A percentile compares a stretch with the other conserved stretches of the same genome.
Evolutionary conservation across 2,888 invertebrate genomes (phyloP).

Genomic region (Spilarctia lutea): DNA sequence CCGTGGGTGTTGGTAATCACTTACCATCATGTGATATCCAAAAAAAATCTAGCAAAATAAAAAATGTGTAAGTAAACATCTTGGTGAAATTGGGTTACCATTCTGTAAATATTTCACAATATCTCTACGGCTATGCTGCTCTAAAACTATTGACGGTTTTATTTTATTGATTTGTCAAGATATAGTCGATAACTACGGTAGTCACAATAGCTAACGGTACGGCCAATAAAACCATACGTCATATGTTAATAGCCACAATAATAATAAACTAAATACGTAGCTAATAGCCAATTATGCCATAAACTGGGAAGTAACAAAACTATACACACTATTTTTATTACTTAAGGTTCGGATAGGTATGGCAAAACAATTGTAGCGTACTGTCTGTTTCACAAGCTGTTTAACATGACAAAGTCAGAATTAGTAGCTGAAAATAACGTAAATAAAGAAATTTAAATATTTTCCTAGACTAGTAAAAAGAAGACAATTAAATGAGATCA

Average conservation of each 20-base stretch:
- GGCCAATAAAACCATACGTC: conserved; percentile 36
- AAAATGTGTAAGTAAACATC: too few relatives aligned
- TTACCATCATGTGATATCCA: too few relatives aligned
- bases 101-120: not conserved
- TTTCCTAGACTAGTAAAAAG: not conserved
- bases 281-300: conserved; percentile 60
- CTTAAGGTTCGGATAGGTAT: conserved; percentile 2
- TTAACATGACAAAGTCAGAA: not conserved
- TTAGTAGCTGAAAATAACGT: not conserved
- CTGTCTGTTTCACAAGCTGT: not conserved
- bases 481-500: not conserved
- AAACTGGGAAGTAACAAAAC: conserved; percentile 51
- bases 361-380: conserved; percentile 6
- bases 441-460: not conserved
- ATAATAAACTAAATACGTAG: conserved; percentile 51
- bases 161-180: conserved; percentile 19
- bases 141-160: not conserved
- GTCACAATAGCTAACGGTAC: conserved; percentile 29
- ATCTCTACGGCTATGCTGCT: not conserved
- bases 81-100: too few relatives aligned
- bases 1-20: too few relatives aligned
- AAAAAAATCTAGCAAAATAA: too few relatives aligned
- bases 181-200: conserved; percentile 19
- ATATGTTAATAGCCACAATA: conserved; percentile 40
- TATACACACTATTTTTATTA: conserved; percentile 49